Base-by-base conservation (phyloP, 2,888 invertebrate species). In the Himalopsyche tibetana region DNA sequence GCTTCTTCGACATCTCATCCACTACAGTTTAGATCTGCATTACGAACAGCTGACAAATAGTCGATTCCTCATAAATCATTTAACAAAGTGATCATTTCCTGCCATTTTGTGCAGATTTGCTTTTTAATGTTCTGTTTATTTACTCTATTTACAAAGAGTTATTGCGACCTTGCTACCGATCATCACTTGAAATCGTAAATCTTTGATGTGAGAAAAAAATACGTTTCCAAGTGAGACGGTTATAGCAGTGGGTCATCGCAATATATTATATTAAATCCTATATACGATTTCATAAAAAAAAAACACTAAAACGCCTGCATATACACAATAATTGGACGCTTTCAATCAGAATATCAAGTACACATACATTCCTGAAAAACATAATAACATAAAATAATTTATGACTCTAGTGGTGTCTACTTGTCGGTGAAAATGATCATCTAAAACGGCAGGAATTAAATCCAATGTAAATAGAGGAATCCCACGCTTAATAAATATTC, bases 141-240 rank as follows among this genome's bases (percentile, higher is more conserved):
- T 63, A 63, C 19, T 63, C 19, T 15, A 63, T 63, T 63, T 63
- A 15, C 63, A n/a, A 28, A 63, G 63, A 63, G 19, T 19, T 63
- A 63, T 19, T 63, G 28, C 28, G n/a, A 63, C 63, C 63, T 63
- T 3, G 9, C n/a, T 8, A n/a, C 19, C n/a, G 0, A 11, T 63
- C 63, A 63, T 40, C 28, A 82, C 82, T n/a, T 51, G 6, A 28
- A 82, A 28, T n/a, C 38, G 55, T 82, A 51, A 82, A 82, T 82
- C 82, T 51, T 51, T 28, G 2, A 28, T 28, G 28, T 2, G 28
- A n/a, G 17, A 82, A 51, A 82, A 55, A n/a, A 17, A n/a, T 19
- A 2, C n/a, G 5, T 80, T 15, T 2, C 38, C 9, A 8, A 45
- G 9, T 45, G 45, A 9, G 45, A 11, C 45, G 45, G 8, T 45